phyloP scores from a whole-genome alignment of 2,113 vertebrate species.

The Potamarius usumacintae region DNA sequence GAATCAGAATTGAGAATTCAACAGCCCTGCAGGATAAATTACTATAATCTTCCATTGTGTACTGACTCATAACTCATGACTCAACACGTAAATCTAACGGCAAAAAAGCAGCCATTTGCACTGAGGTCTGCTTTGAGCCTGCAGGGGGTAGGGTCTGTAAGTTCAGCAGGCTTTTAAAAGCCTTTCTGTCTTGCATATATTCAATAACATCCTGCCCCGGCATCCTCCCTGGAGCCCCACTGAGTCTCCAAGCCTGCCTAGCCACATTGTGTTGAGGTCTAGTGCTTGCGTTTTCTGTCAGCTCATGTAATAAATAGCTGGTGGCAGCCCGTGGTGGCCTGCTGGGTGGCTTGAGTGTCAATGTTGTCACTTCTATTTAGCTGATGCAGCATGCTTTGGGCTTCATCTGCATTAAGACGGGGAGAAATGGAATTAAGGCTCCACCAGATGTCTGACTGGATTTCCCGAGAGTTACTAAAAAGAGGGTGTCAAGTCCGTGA shows the following conservation, averaged over 20 bases:
- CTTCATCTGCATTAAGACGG: conserved; percentile 44
- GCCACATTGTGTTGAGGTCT: conserved; percentile 20
- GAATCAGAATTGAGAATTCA: neutral
- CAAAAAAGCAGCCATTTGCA: neutral
- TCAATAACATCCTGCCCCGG: conserved; percentile 28
- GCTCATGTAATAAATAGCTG: conserved; percentile 54
- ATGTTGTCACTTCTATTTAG: conserved; percentile 48
- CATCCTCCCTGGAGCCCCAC: neutral
- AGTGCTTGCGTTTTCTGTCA: conserved; percentile 40
- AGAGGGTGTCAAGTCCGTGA: neutral
- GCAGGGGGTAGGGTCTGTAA: neutral
- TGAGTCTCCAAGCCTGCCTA: conserved; percentile 9
- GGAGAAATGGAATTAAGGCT: conserved; percentile 44
- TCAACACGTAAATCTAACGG: neutral
- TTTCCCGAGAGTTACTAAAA: conserved; percentile 24
- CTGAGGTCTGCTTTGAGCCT: neutral
- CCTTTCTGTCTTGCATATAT: conserved; percentile 42
- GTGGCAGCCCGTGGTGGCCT: conserved; percentile 38
- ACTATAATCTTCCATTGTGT: conserved; percentile 12
- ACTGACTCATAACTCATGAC: conserved; percentile 25
- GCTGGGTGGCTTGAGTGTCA: conserved; percentile 44
- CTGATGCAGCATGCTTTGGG: conserved; percentile 19
- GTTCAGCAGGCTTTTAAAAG: conserved; percentile 38
- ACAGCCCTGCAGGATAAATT: neutral
- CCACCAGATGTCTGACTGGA: conserved; percentile 30